phyloP scores from a whole-genome alignment of 1,140 invertebrate genomes.

The Hypothenemus hampei region DNA sequence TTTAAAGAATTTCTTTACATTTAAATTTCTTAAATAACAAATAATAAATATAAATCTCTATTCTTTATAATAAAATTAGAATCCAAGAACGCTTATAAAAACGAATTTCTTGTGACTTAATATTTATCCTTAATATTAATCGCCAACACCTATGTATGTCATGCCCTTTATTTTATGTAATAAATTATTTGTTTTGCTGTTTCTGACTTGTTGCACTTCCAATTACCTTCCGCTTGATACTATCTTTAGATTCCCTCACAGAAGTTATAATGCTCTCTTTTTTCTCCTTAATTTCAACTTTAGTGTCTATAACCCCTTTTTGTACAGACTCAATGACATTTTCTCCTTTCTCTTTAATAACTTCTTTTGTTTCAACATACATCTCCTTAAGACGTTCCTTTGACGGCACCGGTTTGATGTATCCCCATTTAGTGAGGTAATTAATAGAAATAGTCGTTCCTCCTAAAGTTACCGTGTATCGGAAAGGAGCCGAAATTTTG shows the following conservation, averaged over 20 bases:
- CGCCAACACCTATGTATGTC: too few relatives aligned
- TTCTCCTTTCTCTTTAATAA: constrained; percentile 43
- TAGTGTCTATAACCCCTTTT: constrained; percentile 32
- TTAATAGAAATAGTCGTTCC: constrained; percentile 68
- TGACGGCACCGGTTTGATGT: constrained; percentile 63
- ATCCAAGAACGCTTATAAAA: too few relatives aligned
- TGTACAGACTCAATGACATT: constrained; percentile 46
- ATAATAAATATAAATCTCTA: too few relatives aligned
- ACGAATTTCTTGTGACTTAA: too few relatives aligned
- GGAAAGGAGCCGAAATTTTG: constrained; percentile 82
- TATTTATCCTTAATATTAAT: too few relatives aligned
- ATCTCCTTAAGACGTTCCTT: constrained; percentile 57
- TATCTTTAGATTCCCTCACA: constrained; percentile 22
- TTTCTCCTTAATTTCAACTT: constrained; percentile 31
- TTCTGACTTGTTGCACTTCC: constrained; percentile 16
- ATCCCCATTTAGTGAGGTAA: constrained; percentile 60
- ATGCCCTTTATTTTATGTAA: too few relatives aligned
- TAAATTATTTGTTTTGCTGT: too few relatives aligned
- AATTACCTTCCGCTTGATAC: constrained; percentile 19
- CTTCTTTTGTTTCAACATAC: constrained; percentile 52
- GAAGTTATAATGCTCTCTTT: constrained; percentile 29
- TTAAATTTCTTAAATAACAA: too few relatives aligned
- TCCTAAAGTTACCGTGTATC: constrained; percentile 85
- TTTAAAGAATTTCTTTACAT: too few relatives aligned
- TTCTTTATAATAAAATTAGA: too few relatives aligned